Evolutionary conservation across 1,140 invertebrate species (phyloP).

Genomic region (Anadara kagoshimensis): DNA sequence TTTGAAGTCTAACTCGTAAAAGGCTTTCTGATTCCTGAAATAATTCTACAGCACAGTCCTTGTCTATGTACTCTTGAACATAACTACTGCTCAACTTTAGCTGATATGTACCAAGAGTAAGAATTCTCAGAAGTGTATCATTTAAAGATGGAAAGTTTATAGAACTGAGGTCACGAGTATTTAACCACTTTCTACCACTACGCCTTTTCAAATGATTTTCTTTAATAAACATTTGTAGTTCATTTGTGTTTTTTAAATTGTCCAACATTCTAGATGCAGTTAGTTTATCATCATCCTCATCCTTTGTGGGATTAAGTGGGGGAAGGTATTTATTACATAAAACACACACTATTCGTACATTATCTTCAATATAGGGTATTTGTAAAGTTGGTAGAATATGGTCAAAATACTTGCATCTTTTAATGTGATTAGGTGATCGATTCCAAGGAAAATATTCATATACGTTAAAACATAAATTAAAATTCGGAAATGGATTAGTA

Average conservation of each 20-base stretch:
- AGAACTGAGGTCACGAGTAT: not conserved
- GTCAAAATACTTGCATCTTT: too few relatives aligned
- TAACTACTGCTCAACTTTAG: constrained; percentile 13
- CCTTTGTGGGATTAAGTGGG: too few relatives aligned
- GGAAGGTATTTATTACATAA: too few relatives aligned
- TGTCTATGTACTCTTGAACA: constrained; percentile 27
- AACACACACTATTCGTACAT: too few relatives aligned
- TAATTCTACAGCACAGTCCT: too few relatives aligned
- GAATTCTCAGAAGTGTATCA: constrained; percentile 2
- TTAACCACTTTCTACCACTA: constrained; percentile 5
- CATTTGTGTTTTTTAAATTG: constrained; percentile 9
- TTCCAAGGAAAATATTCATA: too few relatives aligned
- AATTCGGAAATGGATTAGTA: too few relatives aligned
- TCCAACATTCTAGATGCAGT: constrained; percentile 16
- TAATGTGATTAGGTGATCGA: too few relatives aligned
- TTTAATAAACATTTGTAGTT: constrained; percentile 16
- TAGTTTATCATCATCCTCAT: constrained; percentile 1
- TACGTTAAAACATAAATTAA: too few relatives aligned
- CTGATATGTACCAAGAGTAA: constrained; percentile 19
- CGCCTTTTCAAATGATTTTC: constrained; percentile 7
- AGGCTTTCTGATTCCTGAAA: too few relatives aligned
- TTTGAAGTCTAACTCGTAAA: constrained; percentile 12
- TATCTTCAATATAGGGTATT: too few relatives aligned
- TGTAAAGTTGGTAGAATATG: too few relatives aligned
- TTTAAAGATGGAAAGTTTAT: constrained; percentile 10